These are phyloP conservation scores for Hemistola chrysoprasaria DNA, from an alignment of 2,888 invertebrate genomes.

Conservation along the genomic window DNA sequence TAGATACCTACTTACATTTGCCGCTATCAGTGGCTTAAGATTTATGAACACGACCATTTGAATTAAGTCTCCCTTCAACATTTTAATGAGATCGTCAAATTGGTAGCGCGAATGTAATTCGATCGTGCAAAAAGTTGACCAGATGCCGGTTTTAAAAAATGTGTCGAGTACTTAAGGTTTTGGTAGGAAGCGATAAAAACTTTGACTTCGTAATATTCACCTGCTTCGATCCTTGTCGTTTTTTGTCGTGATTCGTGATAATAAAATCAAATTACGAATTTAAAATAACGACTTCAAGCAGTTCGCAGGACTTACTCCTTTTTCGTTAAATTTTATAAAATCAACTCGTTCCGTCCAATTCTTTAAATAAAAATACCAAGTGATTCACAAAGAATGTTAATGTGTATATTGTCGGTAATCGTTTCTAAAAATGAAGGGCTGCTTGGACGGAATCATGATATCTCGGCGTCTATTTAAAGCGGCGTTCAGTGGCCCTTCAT, in stretches of 20 bases:
- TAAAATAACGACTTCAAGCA: no score
- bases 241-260: conserved; percentile 24
- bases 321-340: no score
- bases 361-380: conserved; percentile 16
- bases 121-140: conserved; percentile 37
- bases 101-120: conserved; percentile 32
- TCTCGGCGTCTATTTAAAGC: conserved; percentile 58
- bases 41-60: conserved; percentile 27
- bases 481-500: conserved; percentile 55
- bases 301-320: no score
- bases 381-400: conserved; percentile 23
- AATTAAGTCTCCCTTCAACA: conserved; percentile 34
- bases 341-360: no score
- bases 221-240: conserved; percentile 19
- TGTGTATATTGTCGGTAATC: conserved; percentile 26
- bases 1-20: background rate
- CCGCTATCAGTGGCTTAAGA: conserved; percentile 15
- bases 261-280: conserved; percentile 25
- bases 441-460: conserved; percentile 51
- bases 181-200: conserved; percentile 29
- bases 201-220: conserved; percentile 28
- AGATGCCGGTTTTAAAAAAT: conserved; percentile 37
- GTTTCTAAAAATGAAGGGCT: conserved; percentile 57
- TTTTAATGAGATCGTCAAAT: conserved; percentile 44
- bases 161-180: conserved; percentile 16